Conservation (phyloP, 2,113 vertebrate species). For the Monarcha castaneiventris region DNA sequence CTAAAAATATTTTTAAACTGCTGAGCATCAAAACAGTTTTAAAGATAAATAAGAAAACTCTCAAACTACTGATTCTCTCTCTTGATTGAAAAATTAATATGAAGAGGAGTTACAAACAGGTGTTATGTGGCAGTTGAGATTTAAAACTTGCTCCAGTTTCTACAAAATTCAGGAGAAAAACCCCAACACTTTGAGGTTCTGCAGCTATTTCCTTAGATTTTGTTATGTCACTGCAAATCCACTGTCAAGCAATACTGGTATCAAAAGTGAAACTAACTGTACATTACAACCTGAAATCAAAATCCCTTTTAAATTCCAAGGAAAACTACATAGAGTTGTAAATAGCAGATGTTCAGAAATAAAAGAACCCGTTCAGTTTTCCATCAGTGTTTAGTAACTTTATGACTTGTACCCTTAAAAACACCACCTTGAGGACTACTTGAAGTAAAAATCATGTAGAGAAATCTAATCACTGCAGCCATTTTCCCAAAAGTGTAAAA, state of each 20-base stretch:
- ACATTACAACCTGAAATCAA: not conserved
- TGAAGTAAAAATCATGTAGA: not conserved
- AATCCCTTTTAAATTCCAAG: not conserved
- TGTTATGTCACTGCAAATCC: not conserved
- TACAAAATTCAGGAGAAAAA: not conserved
- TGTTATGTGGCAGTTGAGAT: rapidly evolving
- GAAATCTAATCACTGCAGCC: not conserved
- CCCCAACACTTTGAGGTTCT: not conserved
- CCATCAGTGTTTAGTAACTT: not conserved
- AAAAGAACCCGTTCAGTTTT: not conserved
- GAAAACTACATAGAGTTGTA: not conserved
- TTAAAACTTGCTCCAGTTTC: not conserved
- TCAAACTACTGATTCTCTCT: not conserved
- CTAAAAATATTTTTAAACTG: not conserved
- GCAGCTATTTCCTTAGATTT: not conserved
- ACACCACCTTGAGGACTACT: not conserved
- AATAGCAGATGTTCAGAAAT: not conserved
- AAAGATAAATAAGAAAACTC: not conserved
- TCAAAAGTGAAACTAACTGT: not conserved
- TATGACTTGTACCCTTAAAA: not conserved
- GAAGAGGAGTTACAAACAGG: not conserved
- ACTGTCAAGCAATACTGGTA: not conserved
- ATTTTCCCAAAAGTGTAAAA: not conserved
- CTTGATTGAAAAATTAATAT: not conserved
- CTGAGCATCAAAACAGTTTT: not conserved